Evolutionary conservation across 2,797 vertebrate species (phyloP).

Genomic region (Scarus forsteni): DNA sequence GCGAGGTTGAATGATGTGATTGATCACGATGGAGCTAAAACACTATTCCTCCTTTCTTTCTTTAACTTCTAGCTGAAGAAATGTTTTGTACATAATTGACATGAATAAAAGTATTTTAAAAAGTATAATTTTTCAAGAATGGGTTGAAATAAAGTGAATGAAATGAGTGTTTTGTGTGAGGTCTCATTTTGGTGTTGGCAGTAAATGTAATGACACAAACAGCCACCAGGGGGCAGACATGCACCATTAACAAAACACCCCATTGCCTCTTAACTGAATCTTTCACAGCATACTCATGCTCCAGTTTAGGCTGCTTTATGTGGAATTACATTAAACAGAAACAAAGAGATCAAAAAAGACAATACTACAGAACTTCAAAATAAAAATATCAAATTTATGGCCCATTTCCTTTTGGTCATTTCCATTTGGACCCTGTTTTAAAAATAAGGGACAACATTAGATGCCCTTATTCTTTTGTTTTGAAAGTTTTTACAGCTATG

Average conservation of each 20-base stretch:
- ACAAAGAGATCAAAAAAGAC: background rate
- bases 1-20: conserved; percentile 38
- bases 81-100: conserved; percentile 45
- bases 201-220: conserved; percentile 19
- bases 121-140: conserved; percentile 8
- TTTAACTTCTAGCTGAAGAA: background rate
- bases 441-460: too few relatives aligned
- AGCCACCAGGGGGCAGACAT: conserved; percentile 52
- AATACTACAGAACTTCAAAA: background rate
- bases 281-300: background rate
- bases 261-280: background rate
- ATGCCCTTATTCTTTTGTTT: too few relatives aligned
- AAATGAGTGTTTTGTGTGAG: conserved; percentile 1
- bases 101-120: conserved; percentile 35
- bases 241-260: conserved; percentile 4
- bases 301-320: conserved; percentile 4
- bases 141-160: conserved; percentile 58
- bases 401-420: too few relatives aligned
- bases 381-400: too few relatives aligned
- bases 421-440: too few relatives aligned
- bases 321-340: background rate
- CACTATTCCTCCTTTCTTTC: rapidly evolving
- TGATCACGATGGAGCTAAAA: conserved; percentile 20
- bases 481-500: too few relatives aligned
- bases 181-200: background rate